A percentile compares a stretch with the other conserved stretches of the same genome.
Conservation (phyloP, 1,140 invertebrate genomes). For the Gonatopus flavifemur region DNA sequence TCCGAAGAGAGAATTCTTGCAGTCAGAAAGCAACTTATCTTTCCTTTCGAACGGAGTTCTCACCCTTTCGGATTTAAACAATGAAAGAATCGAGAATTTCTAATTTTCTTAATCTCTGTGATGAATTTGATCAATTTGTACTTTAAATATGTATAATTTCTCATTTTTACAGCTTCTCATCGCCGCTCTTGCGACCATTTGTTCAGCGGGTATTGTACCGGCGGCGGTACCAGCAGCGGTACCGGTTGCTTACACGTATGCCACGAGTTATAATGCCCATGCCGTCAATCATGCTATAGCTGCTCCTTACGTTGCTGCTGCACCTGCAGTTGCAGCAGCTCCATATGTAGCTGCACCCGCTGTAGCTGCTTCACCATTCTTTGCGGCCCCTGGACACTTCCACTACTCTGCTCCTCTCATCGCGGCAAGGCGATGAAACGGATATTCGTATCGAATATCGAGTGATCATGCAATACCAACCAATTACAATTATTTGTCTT, state of each 20-base stretch:
- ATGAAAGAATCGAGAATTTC: too few relatives aligned
- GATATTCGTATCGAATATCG: too few relatives aligned
- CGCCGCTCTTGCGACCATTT: slow-evolving; percentile 50
- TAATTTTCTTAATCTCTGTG: too few relatives aligned
- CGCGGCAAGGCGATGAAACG: slow-evolving; percentile 33
- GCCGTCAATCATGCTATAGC: slow-evolving; percentile 65
- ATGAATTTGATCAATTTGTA: too few relatives aligned
- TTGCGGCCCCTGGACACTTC: slow-evolving; percentile 26
- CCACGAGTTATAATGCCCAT: slow-evolving; percentile 65
- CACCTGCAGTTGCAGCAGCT: slow-evolving; percentile 46
- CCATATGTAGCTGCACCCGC: slow-evolving; percentile 33
- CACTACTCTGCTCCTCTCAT: slow-evolving; percentile 31
- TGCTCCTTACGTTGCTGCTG: slow-evolving; percentile 59
- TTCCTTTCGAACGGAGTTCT: too few relatives aligned
- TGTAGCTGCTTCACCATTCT: slow-evolving; percentile 34
- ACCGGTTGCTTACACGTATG: slow-evolving; percentile 61
- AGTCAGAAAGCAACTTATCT: too few relatives aligned
- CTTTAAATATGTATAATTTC: too few relatives aligned
- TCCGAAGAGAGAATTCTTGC: too few relatives aligned
- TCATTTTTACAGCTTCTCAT: slow-evolving; percentile 55
- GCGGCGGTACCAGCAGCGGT: slow-evolving; percentile 54
- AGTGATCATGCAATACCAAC: too few relatives aligned
- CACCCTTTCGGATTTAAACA: too few relatives aligned
- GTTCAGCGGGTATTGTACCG: slow-evolving; percentile 41
- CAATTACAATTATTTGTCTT: too few relatives aligned